phyloP scores from a whole-genome alignment of 2,888 invertebrate genomes.

The Muschampia plurimacula region DNA sequence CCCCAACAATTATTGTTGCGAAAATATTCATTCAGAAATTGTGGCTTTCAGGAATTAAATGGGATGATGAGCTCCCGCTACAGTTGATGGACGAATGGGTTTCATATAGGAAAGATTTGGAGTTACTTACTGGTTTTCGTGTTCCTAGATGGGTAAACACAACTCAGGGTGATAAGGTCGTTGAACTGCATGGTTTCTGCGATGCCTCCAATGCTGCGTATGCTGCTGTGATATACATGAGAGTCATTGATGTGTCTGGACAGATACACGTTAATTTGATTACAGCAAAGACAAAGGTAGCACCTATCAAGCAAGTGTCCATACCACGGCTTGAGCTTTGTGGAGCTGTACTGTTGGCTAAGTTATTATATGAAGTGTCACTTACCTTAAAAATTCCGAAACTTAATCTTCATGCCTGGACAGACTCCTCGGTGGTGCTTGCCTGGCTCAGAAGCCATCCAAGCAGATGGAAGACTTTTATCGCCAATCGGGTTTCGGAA shows the following conservation, averaged over 20 bases:
- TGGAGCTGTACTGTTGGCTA: constrained; percentile 36
- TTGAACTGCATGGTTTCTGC: constrained; percentile 45
- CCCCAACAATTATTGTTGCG: constrained; percentile 48
- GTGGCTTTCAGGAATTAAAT: constrained; percentile 51
- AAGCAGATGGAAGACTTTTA: constrained; percentile 39
- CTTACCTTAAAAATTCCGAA: constrained; percentile 19
- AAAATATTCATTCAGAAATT: constrained; percentile 54
- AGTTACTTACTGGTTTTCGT: constrained; percentile 27
- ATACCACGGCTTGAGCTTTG: constrained; percentile 41
- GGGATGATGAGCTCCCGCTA: constrained; percentile 50
- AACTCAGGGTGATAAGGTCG: constrained; percentile 4
- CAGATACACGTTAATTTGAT: constrained; percentile 34
- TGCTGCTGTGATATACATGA: constrained; percentile 39
- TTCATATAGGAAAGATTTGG: constrained; percentile 37
- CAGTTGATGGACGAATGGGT: constrained; percentile 45
- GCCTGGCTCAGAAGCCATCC: constrained; percentile 41
- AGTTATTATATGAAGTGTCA: constrained; percentile 33
- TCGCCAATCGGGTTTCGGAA: constrained; percentile 39
- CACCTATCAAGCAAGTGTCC: constrained; percentile 35
- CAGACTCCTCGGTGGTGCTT: constrained; percentile 40
- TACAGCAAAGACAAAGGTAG: constrained; percentile 33
- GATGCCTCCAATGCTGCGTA: constrained; percentile 43
- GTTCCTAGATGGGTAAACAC: constrained; percentile 43
- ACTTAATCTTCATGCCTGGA: constrained; percentile 37
- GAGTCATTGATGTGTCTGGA: constrained; percentile 18